Base-by-base conservation (phyloP, 2,113 vertebrate genomes). In the Petrocephalus zakoni region DNA sequence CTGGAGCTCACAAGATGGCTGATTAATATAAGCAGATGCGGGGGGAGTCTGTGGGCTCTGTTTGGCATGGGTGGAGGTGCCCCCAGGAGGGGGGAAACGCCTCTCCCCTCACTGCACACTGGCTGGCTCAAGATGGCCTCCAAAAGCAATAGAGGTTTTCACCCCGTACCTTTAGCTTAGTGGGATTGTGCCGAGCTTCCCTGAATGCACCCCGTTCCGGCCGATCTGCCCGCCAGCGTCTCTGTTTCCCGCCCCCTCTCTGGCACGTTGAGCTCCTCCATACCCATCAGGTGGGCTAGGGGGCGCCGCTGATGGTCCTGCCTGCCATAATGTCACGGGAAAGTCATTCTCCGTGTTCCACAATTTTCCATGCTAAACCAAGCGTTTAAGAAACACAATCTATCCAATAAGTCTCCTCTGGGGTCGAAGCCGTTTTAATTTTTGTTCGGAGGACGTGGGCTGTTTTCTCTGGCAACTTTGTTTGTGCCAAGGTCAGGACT, bases 291-390 rank as follows among this genome's bases (percentile, higher is more conserved):
- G 29, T 61, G 85, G 56, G 34, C 37, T 87, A 56, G 49, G 52
- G 25, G 25, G 84, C 52, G 13, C 49, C 17, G 52, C 51, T 1
- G n/a, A 25, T 5, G 51, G 22, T 85, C 37, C 53, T 56, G 19
- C n/a, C 29, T 15, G 17, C 34, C 56, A 2, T 87, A 87, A 87
- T 87, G 53, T 42, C 34, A 42, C 17, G 17, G 21, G 53, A 87
- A 87, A 46, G 29, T 64, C 55, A 64, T 61, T 42, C 51, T 37
- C 55, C 34, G 2, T 61, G 53, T 46, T 52, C 29, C 15, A 29
- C 86, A 58, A 64, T 58, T 87, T 46, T 46, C 53, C 55, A 61
- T 87, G 86, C n/a, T 37, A 87, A 87, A 87, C 34, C 21, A 87
- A 87, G 25, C 55, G 29, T 64, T 58, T 37, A 61, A 58, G 58